phyloP scores from a whole-genome alignment of 2,888 invertebrate genomes.

The Scaptomyza flava region DNA sequence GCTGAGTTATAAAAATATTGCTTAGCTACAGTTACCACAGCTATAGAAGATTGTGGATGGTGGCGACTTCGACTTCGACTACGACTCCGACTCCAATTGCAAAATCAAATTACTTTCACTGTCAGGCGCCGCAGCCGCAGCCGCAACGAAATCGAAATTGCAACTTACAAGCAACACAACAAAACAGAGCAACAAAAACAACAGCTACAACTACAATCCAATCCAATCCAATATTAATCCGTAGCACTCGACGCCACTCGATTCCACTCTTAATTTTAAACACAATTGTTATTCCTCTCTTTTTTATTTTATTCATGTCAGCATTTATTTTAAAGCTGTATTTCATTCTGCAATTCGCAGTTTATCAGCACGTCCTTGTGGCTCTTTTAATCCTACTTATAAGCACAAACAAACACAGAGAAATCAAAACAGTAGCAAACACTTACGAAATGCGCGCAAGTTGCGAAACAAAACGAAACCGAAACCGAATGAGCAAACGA shows the following conservation, averaged over 20 bases:
- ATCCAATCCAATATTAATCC: slow-evolving; percentile 45
- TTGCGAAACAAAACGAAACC: slow-evolving; percentile 15
- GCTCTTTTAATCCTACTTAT: slow-evolving; percentile 29
- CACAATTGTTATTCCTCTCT: slow-evolving; percentile 46
- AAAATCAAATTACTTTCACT: slow-evolving; percentile 83
- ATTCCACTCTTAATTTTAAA: slow-evolving; percentile 32
- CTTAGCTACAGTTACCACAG: slow-evolving; percentile 37
- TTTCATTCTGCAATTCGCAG: slow-evolving; percentile 18
- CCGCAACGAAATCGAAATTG: slow-evolving; percentile 60
- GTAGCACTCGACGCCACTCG: slow-evolving; percentile 50
- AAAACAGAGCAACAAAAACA: slow-evolving; percentile 20
- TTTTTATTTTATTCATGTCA: background rate
- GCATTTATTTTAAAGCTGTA: slow-evolving; percentile 6
- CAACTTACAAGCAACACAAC: slow-evolving; percentile 40
- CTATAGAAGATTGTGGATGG: slow-evolving; percentile 45
- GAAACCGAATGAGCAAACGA: slow-evolving; percentile 1
- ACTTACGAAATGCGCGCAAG: slow-evolving; percentile 43
- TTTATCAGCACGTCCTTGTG: slow-evolving; percentile 46
- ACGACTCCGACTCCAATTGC: slow-evolving; percentile 67
- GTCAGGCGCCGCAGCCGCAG: slow-evolving; percentile 58
- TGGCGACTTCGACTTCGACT: slow-evolving; percentile 1
- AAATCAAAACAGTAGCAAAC: slow-evolving; percentile 27
- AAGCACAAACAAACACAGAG: slow-evolving; percentile 38
- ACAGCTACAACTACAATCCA: slow-evolving; percentile 31
- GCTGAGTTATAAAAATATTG: slow-evolving; percentile 59